Percentiles rank a stretch among this genome's conserved stretches.
Conservation (phyloP, 37 sponge, comb jelly and placozoan genomes). For the Ephydatia muelleri region DNA sequence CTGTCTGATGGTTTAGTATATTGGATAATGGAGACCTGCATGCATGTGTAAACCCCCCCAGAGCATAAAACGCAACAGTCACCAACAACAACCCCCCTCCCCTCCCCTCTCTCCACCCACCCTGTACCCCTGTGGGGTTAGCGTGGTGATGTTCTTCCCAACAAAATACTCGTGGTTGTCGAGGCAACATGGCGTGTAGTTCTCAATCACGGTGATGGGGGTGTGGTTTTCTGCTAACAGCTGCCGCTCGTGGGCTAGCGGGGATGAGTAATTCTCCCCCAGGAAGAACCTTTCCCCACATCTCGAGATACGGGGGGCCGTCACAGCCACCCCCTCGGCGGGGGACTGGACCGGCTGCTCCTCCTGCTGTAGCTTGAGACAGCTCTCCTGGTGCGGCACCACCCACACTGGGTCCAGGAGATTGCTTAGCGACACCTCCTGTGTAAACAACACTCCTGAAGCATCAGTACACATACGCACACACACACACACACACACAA, state of each 20-base stretch:
- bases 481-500: too few relatives aligned
- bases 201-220: conserved; percentile 28
- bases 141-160: conserved; percentile 42
- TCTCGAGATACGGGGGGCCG: not conserved
- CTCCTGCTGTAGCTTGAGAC: not conserved
- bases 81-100: not conserved
- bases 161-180: conserved; percentile 76
- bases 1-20: conserved; percentile 58
- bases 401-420: conserved; percentile 57
- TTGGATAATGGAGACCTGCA: conserved; percentile 75
- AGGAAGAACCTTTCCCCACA: conserved; percentile 6
- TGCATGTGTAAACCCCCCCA: not conserved
- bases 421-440: conserved; percentile 69
- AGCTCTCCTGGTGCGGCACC: not conserved
- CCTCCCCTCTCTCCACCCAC: conserved; percentile 8
- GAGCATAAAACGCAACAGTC: not conserved
- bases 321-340: not conserved
- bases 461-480: too few relatives aligned
- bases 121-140: conserved; percentile 43
- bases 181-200: conserved; percentile 68
- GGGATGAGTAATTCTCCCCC: not conserved
- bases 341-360: not conserved
- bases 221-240: conserved; percentile 40
- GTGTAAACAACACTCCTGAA: not conserved
- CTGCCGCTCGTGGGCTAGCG: not conserved